A percentile compares a stretch with the other conserved stretches of the same genome.
Conservation (phyloP, 2,797 vertebrate species). For the Eremophila alpestris region DNA sequence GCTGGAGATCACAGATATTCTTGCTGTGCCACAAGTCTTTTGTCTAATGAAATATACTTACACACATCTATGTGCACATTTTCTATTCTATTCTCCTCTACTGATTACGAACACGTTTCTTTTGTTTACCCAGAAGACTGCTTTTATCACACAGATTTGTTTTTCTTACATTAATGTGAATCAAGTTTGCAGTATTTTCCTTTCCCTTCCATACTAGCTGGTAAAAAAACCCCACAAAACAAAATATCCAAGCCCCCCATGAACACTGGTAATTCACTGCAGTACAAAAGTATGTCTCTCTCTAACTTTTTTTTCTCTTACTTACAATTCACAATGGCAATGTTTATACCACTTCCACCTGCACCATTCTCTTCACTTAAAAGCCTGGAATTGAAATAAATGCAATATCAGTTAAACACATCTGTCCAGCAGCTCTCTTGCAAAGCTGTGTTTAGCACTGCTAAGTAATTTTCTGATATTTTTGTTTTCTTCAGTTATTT, state of each 20-base stretch:
- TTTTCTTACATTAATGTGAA: neutral
- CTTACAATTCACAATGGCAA: slow-evolving; percentile 77
- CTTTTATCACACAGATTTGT: neutral
- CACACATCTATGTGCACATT: neutral
- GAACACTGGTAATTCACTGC: neutral
- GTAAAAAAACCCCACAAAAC: neutral
- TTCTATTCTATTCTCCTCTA: neutral
- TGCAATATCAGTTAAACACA: neutral
- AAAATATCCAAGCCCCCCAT: neutral
- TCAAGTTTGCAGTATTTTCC: neutral
- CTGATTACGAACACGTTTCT: neutral
- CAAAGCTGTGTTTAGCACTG: neutral
- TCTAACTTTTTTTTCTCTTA: neutral
- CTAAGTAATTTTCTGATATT: neutral
- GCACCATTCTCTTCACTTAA: slow-evolving; percentile 48
- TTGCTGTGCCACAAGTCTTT: neutral
- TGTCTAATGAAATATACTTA: neutral
- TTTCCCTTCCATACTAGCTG: neutral
- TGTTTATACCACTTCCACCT: slow-evolving; percentile 75
- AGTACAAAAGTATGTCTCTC: neutral
- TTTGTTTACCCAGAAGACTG: neutral
- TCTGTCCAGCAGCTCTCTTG: neutral
- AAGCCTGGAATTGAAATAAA: slow-evolving; percentile 69
- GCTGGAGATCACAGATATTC: neutral
- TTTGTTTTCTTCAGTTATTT: neutral